Base-by-base conservation (phyloP, 2,113 vertebrate species). In the Procavia capensis region DNA sequence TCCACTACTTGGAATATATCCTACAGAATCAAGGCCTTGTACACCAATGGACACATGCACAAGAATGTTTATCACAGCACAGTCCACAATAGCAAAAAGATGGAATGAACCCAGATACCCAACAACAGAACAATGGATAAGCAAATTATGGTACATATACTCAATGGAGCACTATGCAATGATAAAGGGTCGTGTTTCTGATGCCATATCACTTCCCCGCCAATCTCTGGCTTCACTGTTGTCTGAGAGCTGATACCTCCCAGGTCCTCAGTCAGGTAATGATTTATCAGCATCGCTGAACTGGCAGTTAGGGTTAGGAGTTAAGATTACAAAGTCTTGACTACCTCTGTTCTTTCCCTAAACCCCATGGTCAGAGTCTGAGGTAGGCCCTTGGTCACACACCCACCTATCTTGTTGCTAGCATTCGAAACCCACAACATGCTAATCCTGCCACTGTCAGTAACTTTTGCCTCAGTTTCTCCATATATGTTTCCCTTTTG, bases 161-260 rank as follows among this genome's bases (percentile, higher is more conserved):
- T n/a, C n/a, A n/a, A n/a, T n/a, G n/a, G n/a, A n/a, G n/a, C n/a
- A n/a, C n/a, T n/a, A n/a, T n/a, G n/a, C n/a, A n/a, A n/a, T n/a
- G n/a, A n/a, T n/a, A n/a, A n/a, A n/a, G n/a, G n/a, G 41, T 34
- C 14, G 0, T 85, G 75, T n/a, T 54, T 78, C 50, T 54, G 22
- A 4, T 17, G 27, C 39, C 34, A n/a, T 0, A 6, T 9, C 4
- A 14, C 16, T 25, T 9, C 6, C 50, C 29, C 29, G 31, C 19
- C 34, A 76, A 22, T 72, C 72, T 88, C 50, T 72, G 22, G 4
- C 50, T 43, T 88, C 34, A 25, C 24, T 50, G 27, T 75, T 7
- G 85, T 9, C 22, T 1, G 3, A 45, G 17, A 7, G 3, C 13
- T 70, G 25, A 45, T 47, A 34, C 82, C 17, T 88, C 79, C 22